Conservation (phyloP, 2,797 vertebrate species). For the Oreochromis grahami region DNA sequence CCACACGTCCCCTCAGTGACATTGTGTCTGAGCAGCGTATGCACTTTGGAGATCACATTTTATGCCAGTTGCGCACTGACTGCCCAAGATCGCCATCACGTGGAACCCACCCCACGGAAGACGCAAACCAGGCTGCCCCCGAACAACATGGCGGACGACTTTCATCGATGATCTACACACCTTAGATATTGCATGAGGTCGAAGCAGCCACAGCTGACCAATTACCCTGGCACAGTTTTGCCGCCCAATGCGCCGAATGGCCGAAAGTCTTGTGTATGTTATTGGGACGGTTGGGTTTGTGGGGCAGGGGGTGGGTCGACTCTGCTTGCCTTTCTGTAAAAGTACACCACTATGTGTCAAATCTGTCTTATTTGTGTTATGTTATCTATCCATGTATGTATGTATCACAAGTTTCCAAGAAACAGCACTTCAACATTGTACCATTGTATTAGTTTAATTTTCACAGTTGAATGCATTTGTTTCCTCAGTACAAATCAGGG, state of each 20-base stretch:
- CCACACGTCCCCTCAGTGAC: accelerated
- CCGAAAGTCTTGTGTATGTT: not conserved
- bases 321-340: not conserved
- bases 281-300: not conserved
- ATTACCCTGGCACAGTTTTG: not conserved
- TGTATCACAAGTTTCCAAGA: not conserved
- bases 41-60: not conserved
- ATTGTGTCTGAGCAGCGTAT: not conserved
- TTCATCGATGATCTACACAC: no score
- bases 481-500: slow-evolving; percentile 8
- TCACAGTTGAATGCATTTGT: slow-evolving; percentile 49
- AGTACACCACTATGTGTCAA: not conserved
- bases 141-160: not conserved
- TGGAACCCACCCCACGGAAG: not conserved
- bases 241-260: not conserved
- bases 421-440: not conserved
- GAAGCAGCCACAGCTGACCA: no score
- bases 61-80: accelerated
- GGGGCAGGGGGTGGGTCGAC: not conserved
- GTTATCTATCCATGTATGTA: not conserved
- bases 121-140: not conserved
- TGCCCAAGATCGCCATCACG: not conserved
- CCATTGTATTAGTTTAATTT: slow-evolving; percentile 49
- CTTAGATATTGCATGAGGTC: no score
- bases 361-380: not conserved